Conservation (phyloP, 1,140 invertebrate genomes). For the Himalopsyche phryganea region DNA sequence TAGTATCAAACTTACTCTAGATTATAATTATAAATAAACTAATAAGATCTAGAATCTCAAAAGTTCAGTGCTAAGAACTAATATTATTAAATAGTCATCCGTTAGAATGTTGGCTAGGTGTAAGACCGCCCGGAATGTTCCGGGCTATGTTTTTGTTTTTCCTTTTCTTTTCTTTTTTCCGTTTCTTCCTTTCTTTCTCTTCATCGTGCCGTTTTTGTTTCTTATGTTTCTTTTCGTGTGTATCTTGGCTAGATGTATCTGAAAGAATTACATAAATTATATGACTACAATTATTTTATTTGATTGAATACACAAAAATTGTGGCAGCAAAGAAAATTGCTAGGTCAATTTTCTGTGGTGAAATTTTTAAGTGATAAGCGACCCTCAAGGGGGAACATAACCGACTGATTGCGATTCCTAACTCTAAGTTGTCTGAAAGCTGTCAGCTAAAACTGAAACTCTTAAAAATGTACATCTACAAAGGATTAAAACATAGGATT, state of each 20-base stretch:
- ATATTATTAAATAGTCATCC: constrained; percentile 41
- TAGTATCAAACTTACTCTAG: too few relatives aligned
- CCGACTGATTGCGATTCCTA: too few relatives aligned
- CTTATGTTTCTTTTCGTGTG: constrained; percentile 93
- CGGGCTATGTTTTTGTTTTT: constrained; percentile 91
- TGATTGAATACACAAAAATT: neutral
- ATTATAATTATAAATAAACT: constrained; percentile 1
- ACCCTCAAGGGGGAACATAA: too few relatives aligned
- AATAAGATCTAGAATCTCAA: constrained; percentile 1
- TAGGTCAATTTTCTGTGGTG: neutral
- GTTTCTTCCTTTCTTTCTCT: constrained; percentile 89
- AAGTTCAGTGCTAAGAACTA: neutral
- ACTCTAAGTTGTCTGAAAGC: too few relatives aligned
- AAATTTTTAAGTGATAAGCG: neutral
- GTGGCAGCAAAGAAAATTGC: neutral
- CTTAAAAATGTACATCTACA: too few relatives aligned
- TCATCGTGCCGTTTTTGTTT: constrained; percentile 92
- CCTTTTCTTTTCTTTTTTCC: constrained; percentile 93
- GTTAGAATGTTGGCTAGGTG: constrained; percentile 68
- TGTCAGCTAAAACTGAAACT: too few relatives aligned
- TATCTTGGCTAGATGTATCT: constrained; percentile 68
- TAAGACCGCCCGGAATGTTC: constrained; percentile 73
- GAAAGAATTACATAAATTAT: constrained; percentile 37
- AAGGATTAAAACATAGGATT: too few relatives aligned
- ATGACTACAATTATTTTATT: neutral